Evolutionary conservation across 2,797 vertebrate species (phyloP), one percentile per base, ranked within the genome.

Genomic region (Oophaga sylvatica): DNA sequence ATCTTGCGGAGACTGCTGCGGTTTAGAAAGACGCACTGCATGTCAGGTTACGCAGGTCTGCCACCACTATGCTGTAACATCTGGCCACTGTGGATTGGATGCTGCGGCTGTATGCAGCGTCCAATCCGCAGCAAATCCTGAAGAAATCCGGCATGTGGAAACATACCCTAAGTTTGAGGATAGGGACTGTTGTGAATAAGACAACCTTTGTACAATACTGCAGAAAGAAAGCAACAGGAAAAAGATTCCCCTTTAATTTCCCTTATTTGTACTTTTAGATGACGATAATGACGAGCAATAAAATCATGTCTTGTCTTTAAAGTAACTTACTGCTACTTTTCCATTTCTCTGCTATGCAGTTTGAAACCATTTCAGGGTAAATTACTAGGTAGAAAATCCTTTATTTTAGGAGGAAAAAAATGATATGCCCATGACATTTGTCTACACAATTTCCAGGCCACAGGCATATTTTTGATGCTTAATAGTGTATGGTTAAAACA

Each of bases 351-450:
- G 3, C 11, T 19, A n/a, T 17, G 65, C 29, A 63, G 63, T 78
- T 57, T 78, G 70, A 68, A 88, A 79, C 20, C 17, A 59, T 57
- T 31, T 59, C 16, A 80, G 67, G 48, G 53, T 17, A 80, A 88
- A 88, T 81, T 81, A 53, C 78, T 85, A 85, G 29, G 82, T 85
- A 81, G 53, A 41, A 87, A 70, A 31, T 81, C 85, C 75, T 75
- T 75, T 76, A 76, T 76, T 76, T 76, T 53, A 20, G 35, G 16
- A 45, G 35, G 79, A 84, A 77, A 83, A 85, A 71, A 56, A 53
- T 80, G 9, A 63, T 75, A 84, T 31, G 56, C 76, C 73, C 31
- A 22, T 65, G 26, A 81, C 67, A 63, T 88, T 88, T 65, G 41
- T 81, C 77, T 85, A 56, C 59, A 88, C 68, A 81, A 56, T 81